Evolutionary conservation across 2,113 vertebrate genomes (phyloP), one percentile per base, ranked within the genome.

Genomic region (Pipa parva): DNA sequence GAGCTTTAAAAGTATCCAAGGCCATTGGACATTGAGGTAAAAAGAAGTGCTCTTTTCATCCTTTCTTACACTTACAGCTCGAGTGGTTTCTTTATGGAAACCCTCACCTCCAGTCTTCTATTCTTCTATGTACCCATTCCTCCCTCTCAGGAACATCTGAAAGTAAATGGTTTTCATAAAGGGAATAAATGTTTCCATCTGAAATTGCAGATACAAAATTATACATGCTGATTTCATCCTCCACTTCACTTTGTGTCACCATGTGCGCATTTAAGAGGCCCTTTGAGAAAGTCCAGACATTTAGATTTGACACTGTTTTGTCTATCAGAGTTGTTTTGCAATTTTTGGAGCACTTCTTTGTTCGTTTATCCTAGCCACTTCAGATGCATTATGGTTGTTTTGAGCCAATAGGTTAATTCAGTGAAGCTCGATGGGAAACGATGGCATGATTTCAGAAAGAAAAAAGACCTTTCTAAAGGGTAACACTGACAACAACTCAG

Each of bases 191-290:
- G 54, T 52, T 61, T 20, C 45, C 66, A 54, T 71, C 63, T 64
- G 69, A 76, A 77, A 67, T 71, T 74, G 37, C 55, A 74, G 49
- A 74, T 71, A 63, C 69, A 66, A 78, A 79, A 75, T 82, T 81
- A 77, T 68, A 75, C 81, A 72, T 75, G 76, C 62, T 71, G 76
- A 75, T 85, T 88, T 83, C 74, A 79, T 77, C 75, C 74, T 29
- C 66, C 72, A 60, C 59, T 77, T 74, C 76, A 73, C 67, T 72
- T 42, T 62, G 20, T 49, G 39, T 75, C 75, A 78, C 66, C 74
- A 73, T 64, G 71, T 33, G 24, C 50, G 9, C 27, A 48, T 31
- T n/a, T 57, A 51, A 63, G 54, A 74, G 74, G 56, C 0, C 3
- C 70, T 33, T 0, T 69, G 5, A 0, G 10, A 51, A 73, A 59